Base-by-base conservation (phyloP, 1,140 invertebrate genomes). In the Portunus trituberculatus region DNA sequence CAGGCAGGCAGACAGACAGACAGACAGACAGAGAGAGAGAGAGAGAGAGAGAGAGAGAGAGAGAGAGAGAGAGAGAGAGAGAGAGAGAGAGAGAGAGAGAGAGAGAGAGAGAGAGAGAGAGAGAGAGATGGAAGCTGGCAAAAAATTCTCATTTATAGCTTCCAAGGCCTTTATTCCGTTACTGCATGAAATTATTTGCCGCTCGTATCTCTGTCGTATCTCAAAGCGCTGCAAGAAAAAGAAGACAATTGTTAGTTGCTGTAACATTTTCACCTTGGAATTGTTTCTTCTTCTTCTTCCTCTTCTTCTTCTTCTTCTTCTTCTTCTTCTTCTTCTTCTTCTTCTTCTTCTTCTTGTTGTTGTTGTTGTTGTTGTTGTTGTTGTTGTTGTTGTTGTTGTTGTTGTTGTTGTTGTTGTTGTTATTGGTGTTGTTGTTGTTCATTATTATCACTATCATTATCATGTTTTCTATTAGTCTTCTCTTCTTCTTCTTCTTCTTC, bases 41-140 rank as follows among this genome's bases (percentile, higher is more conserved):
- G 6, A 76, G 20, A 25, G 8, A 25, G 8, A 76, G 8, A 25
- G 59, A 76, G 59, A 76, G 7, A 4, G 59, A 76, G 59, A 76
- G 20, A 20, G 59, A 25, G 59, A 76, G 59, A 76, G 59, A 76
- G 59, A 76, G 59, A 76, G 8, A 14, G 48, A 59, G 20, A 20
- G 67, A 76, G 20, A 76, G 20, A 76, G 20, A 76, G 20, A 76
- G 20, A 76, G 20, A 76, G 67, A 76, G 67, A 76, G 67, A 76
- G 67, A 76, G 45, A 52, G 45, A 90, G 10, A 48, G 39, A 52
- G 88, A 76, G 67, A 76, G 67, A 76, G 67, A 76, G 67, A 76
- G 67, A 76, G 67, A 76, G 67, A 76, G 67, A 76, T n/a, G 67
- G 6, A n/a, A 76, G 20, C 20, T 3, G n/a, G 25, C 1, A 76